Evolutionary conservation across 2,113 vertebrate species (phyloP).

Genomic region (Panthera leo): DNA sequence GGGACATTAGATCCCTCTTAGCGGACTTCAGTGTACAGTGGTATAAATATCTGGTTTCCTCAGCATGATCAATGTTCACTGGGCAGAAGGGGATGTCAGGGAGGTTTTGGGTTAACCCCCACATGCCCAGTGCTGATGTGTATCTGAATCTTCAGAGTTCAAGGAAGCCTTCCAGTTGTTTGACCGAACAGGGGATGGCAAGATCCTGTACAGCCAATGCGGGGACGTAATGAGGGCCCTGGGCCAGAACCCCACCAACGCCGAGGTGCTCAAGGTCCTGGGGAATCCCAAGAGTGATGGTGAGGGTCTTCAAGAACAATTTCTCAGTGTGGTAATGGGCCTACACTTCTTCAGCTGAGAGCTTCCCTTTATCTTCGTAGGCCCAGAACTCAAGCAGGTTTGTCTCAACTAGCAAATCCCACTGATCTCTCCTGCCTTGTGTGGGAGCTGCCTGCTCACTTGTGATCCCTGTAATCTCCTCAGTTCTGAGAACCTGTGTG

Average conservation of each 20-base stretch:
- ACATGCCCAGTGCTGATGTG: neutral
- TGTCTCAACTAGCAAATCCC: neutral
- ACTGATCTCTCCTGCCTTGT: neutral
- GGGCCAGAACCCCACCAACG: slow-evolving; percentile 95
- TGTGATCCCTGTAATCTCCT: neutral
- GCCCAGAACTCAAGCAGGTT: neutral
- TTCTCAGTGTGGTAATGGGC: neutral
- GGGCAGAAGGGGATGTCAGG: neutral
- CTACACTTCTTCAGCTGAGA: neutral
- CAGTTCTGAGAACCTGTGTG: neutral
- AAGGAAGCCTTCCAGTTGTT: slow-evolving; percentile 95
- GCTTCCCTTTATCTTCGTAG: neutral
- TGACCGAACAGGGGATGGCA: slow-evolving; percentile 93
- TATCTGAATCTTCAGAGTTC: slow-evolving; percentile 86
- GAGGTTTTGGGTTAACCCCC: neutral
- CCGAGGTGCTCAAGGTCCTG: slow-evolving; percentile 94
- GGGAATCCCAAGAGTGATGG: slow-evolving; percentile 95
- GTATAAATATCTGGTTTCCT: neutral
- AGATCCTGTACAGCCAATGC: slow-evolving; percentile 93
- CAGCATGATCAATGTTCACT: neutral
- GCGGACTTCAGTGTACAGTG: neutral
- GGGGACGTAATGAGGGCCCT: slow-evolving; percentile 94
- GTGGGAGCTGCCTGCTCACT: neutral
- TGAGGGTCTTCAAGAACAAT: slow-evolving; percentile 76
- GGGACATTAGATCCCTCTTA: neutral